Evolutionary conservation across 2,113 vertebrate species (phyloP).

Genomic region (Nycticebus coucang): DNA sequence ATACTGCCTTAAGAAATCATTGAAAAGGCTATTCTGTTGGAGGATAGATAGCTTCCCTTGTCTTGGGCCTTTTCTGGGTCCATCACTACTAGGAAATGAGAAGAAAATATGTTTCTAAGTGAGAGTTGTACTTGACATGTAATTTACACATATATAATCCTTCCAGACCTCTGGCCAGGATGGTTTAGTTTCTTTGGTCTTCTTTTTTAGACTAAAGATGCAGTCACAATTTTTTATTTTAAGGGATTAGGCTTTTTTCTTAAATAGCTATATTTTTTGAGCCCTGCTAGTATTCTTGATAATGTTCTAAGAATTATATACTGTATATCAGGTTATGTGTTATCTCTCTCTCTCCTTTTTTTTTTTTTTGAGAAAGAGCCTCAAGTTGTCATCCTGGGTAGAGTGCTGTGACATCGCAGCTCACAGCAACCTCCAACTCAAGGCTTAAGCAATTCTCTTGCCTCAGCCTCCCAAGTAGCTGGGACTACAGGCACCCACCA

Average conservation of each 20-base stretch:
- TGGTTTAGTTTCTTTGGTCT: not conserved
- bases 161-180: not conserved
- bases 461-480: too few relatives aligned
- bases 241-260: not conserved
- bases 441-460: too few relatives aligned
- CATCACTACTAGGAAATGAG: not conserved
- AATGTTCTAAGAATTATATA: not conserved
- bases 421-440: too few relatives aligned
- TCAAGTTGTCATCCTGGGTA: too few relatives aligned
- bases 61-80: not conserved
- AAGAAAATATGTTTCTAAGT: not conserved
- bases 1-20: not conserved
- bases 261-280: not conserved
- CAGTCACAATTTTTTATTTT: not conserved
- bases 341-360: not conserved
- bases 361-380: too few relatives aligned
- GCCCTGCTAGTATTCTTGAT: not conserved
- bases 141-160: not conserved
- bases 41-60: not conserved
- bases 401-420: too few relatives aligned
- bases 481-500: too few relatives aligned
- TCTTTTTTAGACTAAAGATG: not conserved
- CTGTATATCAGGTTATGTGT: not conserved
- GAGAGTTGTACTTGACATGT: not conserved
- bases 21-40: not conserved